Evolutionary conservation across 2,113 vertebrate genomes (phyloP).

Genomic region (Oncorhynchus kisutch): DNA sequence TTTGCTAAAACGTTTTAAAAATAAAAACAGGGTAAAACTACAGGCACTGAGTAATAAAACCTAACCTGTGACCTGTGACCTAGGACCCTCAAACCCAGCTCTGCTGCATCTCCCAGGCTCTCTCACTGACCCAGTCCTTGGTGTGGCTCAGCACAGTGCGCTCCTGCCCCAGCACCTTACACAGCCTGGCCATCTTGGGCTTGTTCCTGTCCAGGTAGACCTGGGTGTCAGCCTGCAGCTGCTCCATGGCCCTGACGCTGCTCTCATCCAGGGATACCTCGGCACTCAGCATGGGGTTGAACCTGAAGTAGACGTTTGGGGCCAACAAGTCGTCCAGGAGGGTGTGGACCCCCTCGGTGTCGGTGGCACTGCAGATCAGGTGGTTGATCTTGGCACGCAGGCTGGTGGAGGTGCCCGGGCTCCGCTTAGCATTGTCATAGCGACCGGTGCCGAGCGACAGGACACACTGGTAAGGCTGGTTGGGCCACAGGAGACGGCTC

Average conservation of each 20-base stretch:
- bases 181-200: constrained; percentile 65
- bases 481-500: constrained; percentile 73
- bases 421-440: constrained; percentile 63
- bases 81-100: constrained; percentile 50
- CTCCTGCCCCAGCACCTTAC: constrained; percentile 64
- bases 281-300: constrained; percentile 74
- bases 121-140: constrained; percentile 66
- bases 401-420: constrained; percentile 70
- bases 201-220: constrained; percentile 71
- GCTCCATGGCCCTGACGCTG: constrained; percentile 56
- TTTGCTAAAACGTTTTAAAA: too few relatives aligned
- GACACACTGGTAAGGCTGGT: constrained; percentile 72
- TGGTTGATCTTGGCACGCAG: constrained; percentile 73
- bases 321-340: constrained; percentile 72
- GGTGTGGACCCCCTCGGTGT: constrained; percentile 78
- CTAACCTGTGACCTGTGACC: too few relatives aligned
- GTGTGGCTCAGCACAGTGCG: constrained; percentile 54
- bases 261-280: constrained; percentile 74
- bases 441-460: constrained; percentile 75
- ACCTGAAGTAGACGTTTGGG: constrained; percentile 73
- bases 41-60: too few relatives aligned
- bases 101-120: constrained; percentile 70
- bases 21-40: too few relatives aligned
- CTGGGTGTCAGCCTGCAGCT: constrained; percentile 66
- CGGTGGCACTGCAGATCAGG: constrained; percentile 74